A percentile compares a stretch with the other conserved stretches of the same genome.
Evolutionary conservation across 2,888 invertebrate species (phyloP).

Genomic region (Caenorhabditis becei): DNA sequence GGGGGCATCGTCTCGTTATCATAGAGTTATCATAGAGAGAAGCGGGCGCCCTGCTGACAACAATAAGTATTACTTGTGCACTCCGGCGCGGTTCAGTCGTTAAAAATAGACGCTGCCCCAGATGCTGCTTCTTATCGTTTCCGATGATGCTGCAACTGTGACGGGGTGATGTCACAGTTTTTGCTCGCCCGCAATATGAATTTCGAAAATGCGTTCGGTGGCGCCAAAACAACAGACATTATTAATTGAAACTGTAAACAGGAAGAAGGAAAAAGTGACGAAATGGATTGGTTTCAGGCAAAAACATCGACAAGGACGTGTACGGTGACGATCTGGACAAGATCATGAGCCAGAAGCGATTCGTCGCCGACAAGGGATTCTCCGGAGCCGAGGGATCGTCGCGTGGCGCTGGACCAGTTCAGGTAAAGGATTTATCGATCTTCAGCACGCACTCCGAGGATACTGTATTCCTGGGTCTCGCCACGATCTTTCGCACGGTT

Average conservation of each 20-base stretch:
- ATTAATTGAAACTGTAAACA: constrained; percentile 25
- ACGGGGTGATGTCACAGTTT: constrained; percentile 27
- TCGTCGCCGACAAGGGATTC: constrained; percentile 98
- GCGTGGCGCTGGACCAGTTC: constrained; percentile 92
- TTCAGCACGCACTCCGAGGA: too few species aligned
- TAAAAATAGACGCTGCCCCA: constrained; percentile 42
- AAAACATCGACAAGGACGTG: constrained; percentile 90
- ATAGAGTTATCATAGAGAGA: constrained; percentile 28
- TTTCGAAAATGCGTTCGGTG: constrained; percentile 6
- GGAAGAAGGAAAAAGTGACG: constrained; percentile 27
- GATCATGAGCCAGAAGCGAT: constrained; percentile 92
- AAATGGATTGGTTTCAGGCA: constrained; percentile 70
- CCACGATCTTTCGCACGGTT: too few species aligned
- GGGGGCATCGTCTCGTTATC: not conserved
- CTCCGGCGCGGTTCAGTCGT: constrained; percentile 42
- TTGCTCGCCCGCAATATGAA: constrained; percentile 26
- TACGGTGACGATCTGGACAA: constrained; percentile 94
- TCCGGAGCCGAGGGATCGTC: constrained; percentile 87
- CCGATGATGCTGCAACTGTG: constrained; percentile 13
- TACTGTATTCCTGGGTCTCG: too few species aligned
- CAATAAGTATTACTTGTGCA: constrained; percentile 43
- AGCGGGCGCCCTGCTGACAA: constrained; percentile 3
- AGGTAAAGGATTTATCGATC: too few species aligned
- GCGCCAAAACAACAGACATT: constrained; percentile 15
- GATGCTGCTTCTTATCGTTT: constrained; percentile 13